Conservation (phyloP, 2,888 invertebrate species). For the Drosophila rellima region DNA sequence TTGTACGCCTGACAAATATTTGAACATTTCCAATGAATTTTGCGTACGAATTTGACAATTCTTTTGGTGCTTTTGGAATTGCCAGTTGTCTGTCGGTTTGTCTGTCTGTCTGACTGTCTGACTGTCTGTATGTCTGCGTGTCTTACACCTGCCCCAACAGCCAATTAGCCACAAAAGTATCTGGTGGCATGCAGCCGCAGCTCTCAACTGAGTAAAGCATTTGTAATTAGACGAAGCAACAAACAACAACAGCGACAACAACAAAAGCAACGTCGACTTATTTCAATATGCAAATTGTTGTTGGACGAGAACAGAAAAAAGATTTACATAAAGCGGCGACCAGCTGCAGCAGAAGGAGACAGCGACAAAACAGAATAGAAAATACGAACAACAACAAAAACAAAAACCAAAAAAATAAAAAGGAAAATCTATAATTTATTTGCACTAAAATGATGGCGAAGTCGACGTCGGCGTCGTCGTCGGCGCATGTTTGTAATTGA, state of each 20-base stretch:
- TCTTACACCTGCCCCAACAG: constrained; percentile 65
- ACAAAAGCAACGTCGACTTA: constrained; percentile 45
- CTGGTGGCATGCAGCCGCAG: constrained; percentile 50
- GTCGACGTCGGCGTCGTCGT: constrained; percentile 39
- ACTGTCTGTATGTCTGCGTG: constrained; percentile 32
- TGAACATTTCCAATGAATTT: constrained; percentile 66
- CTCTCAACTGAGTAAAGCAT: constrained; percentile 42
- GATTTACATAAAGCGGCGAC: constrained; percentile 49
- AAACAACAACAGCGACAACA: constrained; percentile 18
- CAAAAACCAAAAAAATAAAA: constrained; percentile 43
- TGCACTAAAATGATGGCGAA: constrained; percentile 63
- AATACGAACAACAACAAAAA: constrained; percentile 30
- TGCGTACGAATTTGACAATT: constrained; percentile 56
- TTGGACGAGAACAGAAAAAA: constrained; percentile 52
- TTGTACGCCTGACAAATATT: constrained; percentile 76
- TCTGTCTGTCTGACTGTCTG: constrained; percentile 16
- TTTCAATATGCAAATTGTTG: constrained; percentile 70
- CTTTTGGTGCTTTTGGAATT: constrained; percentile 48
- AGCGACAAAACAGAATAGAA: constrained; percentile 28
- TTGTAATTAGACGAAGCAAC: constrained; percentile 64
- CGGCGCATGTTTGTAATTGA: constrained; percentile 68
- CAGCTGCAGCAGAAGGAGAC: constrained; percentile 60
- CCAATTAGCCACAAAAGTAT: constrained; percentile 66
- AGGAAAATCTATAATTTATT: constrained; percentile 76
- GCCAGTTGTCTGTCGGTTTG: constrained; percentile 38